phyloP scores from a whole-genome alignment of 2,113 vertebrate genomes.

The Rhizomys pruinosus region DNA sequence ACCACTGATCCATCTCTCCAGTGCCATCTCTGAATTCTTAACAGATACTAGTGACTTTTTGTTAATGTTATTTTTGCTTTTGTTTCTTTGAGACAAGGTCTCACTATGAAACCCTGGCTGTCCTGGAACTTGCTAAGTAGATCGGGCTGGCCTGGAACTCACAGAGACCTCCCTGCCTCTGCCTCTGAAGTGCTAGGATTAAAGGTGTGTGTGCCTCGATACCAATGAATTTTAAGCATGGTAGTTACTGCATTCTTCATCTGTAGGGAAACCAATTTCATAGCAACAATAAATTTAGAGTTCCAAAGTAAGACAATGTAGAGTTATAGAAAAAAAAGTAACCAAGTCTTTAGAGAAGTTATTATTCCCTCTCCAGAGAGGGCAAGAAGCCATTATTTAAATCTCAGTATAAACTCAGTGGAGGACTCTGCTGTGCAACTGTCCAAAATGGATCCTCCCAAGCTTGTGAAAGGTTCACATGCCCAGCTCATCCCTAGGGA shows the following conservation, averaged over 20 bases:
- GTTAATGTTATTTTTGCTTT: too few species aligned
- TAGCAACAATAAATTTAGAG: slow-evolving; percentile 42
- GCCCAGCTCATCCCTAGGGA: background rate
- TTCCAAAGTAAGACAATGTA: background rate
- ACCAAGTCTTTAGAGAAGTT: slow-evolving; percentile 47
- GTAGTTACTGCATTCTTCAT: background rate
- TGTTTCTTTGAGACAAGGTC: too few species aligned
- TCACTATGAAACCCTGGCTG: too few species aligned
- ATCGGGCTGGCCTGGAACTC: too few species aligned
- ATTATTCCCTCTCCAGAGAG: slow-evolving; percentile 34
- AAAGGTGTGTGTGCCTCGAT: too few species aligned
- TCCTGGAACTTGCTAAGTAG: too few species aligned
- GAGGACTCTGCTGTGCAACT: background rate
- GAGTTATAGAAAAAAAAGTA: slow-evolving; percentile 43
- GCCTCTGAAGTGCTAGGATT: too few species aligned
- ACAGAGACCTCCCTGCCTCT: too few species aligned
- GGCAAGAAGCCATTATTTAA: background rate
- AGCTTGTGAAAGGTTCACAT: background rate
- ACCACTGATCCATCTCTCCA: too few species aligned
- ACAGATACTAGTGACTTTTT: slow-evolving; percentile 38
- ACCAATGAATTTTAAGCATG: slow-evolving; percentile 34
- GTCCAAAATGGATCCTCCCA: background rate
- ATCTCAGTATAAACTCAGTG: slow-evolving; percentile 49
- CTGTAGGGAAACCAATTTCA: slow-evolving; percentile 61
- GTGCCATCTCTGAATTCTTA: background rate